Percentiles rank a stretch among this genome's conserved stretches.
Conservation (phyloP, 2,888 invertebrate species). For the Lasioglossum calceatum region DNA sequence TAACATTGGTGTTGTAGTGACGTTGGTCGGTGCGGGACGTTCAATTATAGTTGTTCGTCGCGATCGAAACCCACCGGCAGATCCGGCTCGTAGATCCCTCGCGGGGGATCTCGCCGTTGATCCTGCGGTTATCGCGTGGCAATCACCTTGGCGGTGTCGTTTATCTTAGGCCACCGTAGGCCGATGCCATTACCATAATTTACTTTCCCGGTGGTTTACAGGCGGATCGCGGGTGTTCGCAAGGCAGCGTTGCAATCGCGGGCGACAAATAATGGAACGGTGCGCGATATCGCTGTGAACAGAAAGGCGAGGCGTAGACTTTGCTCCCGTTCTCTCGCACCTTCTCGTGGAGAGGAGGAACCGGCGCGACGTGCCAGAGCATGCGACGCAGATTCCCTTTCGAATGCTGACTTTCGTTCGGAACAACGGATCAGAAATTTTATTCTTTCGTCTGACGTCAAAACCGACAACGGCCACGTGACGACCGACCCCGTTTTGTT, state of each 20-base stretch:
- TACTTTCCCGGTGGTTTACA: slow-evolving; percentile 8
- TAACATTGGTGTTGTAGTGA: no score
- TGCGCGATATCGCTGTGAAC: slow-evolving; percentile 10
- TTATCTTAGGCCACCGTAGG: not conserved
- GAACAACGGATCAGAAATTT: not conserved
- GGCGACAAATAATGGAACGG: slow-evolving; percentile 8
- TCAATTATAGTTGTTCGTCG: not conserved
- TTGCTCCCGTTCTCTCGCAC: slow-evolving; percentile 13
- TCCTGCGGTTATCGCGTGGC: not conserved
- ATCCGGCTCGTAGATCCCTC: not conserved
- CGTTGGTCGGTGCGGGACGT: not conserved
- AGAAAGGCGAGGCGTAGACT: slow-evolving; percentile 15
- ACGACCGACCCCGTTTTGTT: not conserved
- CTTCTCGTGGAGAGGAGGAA: not conserved
- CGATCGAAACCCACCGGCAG: not conserved
- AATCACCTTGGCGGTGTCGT: not conserved
- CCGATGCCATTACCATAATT: slow-evolving; percentile 12
- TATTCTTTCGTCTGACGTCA: not conserved
- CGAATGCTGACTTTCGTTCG: not conserved
- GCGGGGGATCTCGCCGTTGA: not conserved
- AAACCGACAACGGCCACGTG: not conserved
- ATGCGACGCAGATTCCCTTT: not conserved
- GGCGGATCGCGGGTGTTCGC: not conserved
- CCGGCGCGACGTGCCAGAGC: not conserved
- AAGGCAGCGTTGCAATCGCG: not conserved